These are phyloP conservation scores for Hydrochoerus hydrochaeris DNA, from an alignment of 2,113 vertebrate genomes.

Conservation along the genomic window DNA sequence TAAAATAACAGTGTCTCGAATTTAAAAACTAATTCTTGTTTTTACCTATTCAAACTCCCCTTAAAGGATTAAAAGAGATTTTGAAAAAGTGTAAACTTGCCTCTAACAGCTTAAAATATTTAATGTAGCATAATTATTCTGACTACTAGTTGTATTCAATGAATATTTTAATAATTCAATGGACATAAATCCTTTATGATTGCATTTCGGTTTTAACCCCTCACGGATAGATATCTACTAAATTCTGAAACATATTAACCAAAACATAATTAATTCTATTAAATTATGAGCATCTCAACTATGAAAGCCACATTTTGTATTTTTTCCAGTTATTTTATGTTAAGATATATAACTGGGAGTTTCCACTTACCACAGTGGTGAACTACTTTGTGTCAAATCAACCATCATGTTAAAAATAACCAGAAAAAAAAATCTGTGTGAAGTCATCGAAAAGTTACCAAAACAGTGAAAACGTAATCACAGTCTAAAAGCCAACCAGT, in stretches of 20 bases:
- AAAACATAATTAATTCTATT: neutral
- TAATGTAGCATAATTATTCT: constrained; percentile 19
- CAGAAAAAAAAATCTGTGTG: neutral
- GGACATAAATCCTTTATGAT: neutral
- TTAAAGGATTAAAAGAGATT: neutral
- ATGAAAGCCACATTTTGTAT: neutral
- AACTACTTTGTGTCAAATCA: neutral
- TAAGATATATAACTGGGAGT: neutral
- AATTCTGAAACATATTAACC: neutral
- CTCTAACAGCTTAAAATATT: constrained; percentile 1
- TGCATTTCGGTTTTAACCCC: neutral
- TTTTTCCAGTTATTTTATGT: neutral
- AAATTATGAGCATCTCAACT: neutral
- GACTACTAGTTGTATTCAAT: neutral
- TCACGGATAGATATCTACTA: neutral
- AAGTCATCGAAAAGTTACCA: neutral
- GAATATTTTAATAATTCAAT: neutral
- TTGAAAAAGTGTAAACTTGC: neutral
- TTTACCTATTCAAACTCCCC: neutral
- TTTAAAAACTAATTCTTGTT: constrained; percentile 15
- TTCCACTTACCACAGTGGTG: neutral
- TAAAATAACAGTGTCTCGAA: constrained; percentile 2
- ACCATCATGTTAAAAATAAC: neutral
- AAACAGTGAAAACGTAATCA: neutral
- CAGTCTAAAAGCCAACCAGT: neutral